A percentile compares a stretch with the other conserved stretches of the same genome.
phyloP scores from a whole-genome alignment of 1,140 invertebrate genomes.

The Bombus haemorrhoidalis region DNA sequence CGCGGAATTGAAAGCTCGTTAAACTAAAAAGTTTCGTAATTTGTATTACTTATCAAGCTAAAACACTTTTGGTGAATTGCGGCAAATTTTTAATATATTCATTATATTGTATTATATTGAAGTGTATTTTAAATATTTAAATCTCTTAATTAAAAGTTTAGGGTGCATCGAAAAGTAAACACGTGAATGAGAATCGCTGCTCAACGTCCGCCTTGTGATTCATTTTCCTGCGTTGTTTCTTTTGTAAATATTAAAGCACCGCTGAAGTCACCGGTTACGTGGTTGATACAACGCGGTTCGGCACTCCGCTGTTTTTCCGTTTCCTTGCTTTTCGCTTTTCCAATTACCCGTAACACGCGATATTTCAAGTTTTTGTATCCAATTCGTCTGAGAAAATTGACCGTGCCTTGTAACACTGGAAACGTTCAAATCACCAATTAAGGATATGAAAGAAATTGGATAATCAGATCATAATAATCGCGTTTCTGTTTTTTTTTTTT shows the following conservation, averaged over 20 bases:
- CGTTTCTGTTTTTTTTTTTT: too few relatives aligned
- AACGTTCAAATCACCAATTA: background rate
- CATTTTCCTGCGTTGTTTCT: slow-evolving; percentile 13
- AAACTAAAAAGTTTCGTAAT: too few relatives aligned
- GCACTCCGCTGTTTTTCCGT: background rate
- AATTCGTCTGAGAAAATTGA: background rate
- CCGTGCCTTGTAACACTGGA: background rate
- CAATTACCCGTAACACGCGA: slow-evolving; percentile 17
- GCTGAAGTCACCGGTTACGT: slow-evolving; percentile 26
- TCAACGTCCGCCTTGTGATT: background rate
- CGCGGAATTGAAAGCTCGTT: too few relatives aligned
- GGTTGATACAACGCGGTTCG: background rate
- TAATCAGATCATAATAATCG: background rate
- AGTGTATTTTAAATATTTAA: too few relatives aligned
- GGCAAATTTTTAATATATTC: too few relatives aligned
- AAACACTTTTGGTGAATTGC: too few relatives aligned
- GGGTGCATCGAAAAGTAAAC: background rate
- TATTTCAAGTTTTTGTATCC: background rate
- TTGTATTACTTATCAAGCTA: too few relatives aligned
- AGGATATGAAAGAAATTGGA: background rate
- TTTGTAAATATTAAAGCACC: slow-evolving; percentile 19
- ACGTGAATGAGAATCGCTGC: background rate
- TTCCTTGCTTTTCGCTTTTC: background rate
- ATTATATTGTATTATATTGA: too few relatives aligned
- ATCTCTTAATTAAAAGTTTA: background rate